These are phyloP conservation scores for Siderastrea siderea DNA, from an alignment of 92 coral and sea anemone genomes.

Conservation along the genomic window DNA sequence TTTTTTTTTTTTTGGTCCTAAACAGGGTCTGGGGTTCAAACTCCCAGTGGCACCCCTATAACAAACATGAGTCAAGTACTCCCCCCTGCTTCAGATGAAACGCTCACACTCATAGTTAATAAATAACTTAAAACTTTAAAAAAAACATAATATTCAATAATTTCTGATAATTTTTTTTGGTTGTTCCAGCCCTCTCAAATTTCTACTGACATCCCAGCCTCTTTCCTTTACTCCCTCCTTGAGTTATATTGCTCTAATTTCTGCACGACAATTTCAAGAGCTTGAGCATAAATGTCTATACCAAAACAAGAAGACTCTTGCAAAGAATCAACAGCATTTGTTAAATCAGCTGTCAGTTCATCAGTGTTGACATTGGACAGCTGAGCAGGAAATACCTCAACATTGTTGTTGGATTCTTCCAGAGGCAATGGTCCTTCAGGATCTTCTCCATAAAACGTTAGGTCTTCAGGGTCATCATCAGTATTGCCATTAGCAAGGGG, in stretches of 20 bases:
- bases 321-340: conserved; percentile 49
- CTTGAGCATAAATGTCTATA: conserved; percentile 59
- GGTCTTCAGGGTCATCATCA: conserved; percentile 57
- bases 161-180: no score
- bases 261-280: conserved; percentile 40
- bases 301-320: conserved; percentile 50
- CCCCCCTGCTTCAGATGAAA: no score
- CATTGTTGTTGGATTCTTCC: conserved; percentile 63
- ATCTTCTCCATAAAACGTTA: conserved; percentile 67
- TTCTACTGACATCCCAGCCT: not conserved
- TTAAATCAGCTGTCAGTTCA: conserved; percentile 37
- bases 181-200: not conserved
- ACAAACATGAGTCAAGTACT: no score
- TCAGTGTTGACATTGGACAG: conserved; percentile 51
- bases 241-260: conserved; percentile 26
- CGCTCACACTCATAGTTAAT: no score
- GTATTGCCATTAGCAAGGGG: conserved; percentile 58
- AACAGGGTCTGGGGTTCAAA: no score
- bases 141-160: no score
- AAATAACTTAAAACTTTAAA: no score
- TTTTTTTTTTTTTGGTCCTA: no score
- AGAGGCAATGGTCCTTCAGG: conserved; percentile 66
- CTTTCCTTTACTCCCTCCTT: not conserved
- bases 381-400: conserved; percentile 67
- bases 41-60: no score